Conservation (phyloP, 1,140 invertebrate genomes). For the Brachionus manjavacas region DNA sequence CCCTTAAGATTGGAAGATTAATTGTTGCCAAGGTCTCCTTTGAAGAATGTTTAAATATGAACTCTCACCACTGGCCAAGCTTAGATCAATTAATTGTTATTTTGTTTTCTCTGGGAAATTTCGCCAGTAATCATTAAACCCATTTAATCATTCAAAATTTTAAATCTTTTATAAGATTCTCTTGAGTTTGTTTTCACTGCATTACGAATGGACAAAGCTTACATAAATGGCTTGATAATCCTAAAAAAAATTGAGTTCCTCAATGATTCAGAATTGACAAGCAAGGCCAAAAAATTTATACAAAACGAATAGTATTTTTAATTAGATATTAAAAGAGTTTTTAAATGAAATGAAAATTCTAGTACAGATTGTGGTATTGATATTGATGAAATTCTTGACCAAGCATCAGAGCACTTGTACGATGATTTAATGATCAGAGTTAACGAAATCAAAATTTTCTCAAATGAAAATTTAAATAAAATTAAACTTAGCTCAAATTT, state of each 20-base stretch:
- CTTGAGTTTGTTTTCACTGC: neutral
- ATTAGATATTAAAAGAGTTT: neutral
- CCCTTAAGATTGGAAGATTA: neutral
- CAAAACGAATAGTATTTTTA: constrained; percentile 12
- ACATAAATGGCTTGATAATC: constrained; percentile 21
- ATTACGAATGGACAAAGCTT: neutral
- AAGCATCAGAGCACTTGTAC: neutral
- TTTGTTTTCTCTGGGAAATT: constrained; percentile 8
- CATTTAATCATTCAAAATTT: neutral
- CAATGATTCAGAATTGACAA: neutral
- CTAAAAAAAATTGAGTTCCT: constrained; percentile 18
- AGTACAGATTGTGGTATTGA: neutral
- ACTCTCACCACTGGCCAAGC: constrained; percentile 14
- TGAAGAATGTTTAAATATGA: constrained; percentile 5
- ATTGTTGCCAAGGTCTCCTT: neutral
- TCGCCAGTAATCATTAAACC: neutral
- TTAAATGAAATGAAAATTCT: neutral
- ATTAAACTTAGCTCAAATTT: neutral
- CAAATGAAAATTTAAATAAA: neutral
- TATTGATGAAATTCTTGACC: neutral
- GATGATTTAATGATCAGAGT: neutral
- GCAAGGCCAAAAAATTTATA: neutral
- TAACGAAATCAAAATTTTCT: neutral
- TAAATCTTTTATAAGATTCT: neutral
- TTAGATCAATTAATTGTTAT: constrained; percentile 24